These are phyloP conservation scores for Monomorium pharaonis DNA, from an alignment of 1,140 invertebrate species.

Conservation along the genomic window DNA sequence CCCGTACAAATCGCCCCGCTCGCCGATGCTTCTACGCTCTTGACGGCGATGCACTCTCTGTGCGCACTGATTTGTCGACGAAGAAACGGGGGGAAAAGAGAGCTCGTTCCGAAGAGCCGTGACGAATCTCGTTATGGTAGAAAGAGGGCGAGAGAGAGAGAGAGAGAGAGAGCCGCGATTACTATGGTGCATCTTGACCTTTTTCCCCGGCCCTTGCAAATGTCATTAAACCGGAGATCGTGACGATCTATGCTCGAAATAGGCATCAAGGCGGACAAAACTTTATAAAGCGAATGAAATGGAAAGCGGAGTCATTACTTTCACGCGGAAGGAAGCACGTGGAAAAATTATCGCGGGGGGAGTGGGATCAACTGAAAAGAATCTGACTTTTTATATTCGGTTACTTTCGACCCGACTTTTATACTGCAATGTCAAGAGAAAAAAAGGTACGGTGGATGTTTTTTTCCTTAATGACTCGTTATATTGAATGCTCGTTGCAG, in stretches of 20 bases:
- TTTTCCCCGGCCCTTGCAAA: conserved; percentile 67
- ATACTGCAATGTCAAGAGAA: background rate
- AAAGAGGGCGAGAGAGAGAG: background rate
- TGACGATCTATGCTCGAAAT: conserved; percentile 54
- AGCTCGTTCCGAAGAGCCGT: conserved; percentile 42
- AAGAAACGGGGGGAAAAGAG: conserved; percentile 33
- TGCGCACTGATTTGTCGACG: conserved; percentile 61
- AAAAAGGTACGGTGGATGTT: background rate
- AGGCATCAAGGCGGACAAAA: conserved; percentile 25
- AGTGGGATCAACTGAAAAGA: background rate
- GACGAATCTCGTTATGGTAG: conserved; percentile 43
- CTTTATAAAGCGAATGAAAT: background rate
- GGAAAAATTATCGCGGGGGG: background rate
- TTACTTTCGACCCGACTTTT: background rate
- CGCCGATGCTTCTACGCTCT: conserved; percentile 56
- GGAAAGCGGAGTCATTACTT: background rate
- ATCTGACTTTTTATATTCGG: background rate
- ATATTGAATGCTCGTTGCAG: background rate
- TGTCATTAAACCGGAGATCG: conserved; percentile 68
- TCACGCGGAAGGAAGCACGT: background rate
- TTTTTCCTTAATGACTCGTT: background rate
- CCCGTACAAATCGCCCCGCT: conserved; percentile 65
- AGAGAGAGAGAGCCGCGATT: background rate
- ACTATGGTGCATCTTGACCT: conserved; percentile 67
- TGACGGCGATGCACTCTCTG: conserved; percentile 33